Conservation (phyloP, 2,888 invertebrate species). For the Temnothorax ravouxi region DNA sequence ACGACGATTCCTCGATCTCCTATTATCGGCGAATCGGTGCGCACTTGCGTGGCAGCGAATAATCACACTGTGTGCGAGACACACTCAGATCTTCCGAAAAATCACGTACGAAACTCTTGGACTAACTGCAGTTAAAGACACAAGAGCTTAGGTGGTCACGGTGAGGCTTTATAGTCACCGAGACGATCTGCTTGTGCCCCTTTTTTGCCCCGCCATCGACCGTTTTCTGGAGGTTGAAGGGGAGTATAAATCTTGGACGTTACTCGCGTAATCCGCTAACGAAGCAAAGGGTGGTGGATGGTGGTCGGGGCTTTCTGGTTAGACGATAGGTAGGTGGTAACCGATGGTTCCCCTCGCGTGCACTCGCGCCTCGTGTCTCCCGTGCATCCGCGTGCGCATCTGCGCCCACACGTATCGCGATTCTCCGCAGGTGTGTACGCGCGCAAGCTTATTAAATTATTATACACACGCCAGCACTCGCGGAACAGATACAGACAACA, state of each 20-base stretch:
- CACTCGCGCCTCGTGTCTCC: slow-evolving; percentile 13
- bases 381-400: slow-evolving; percentile 55
- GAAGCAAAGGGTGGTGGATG: slow-evolving; percentile 56
- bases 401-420: slow-evolving; percentile 38
- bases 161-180: slow-evolving; percentile 73
- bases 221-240: slow-evolving; percentile 66
- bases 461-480: background rate
- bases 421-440: background rate
- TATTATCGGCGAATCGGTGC: background rate
- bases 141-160: slow-evolving; percentile 61
- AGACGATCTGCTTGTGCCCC: slow-evolving; percentile 68
- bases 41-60: slow-evolving; percentile 27
- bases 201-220: slow-evolving; percentile 72
- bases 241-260: slow-evolving; percentile 67
- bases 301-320: slow-evolving; percentile 46
- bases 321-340: slow-evolving; percentile 53
- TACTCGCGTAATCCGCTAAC: slow-evolving; percentile 66
- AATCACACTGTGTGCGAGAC: slow-evolving; percentile 23
- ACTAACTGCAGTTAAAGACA: slow-evolving; percentile 63
- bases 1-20: background rate
- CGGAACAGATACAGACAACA: background rate
- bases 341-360: slow-evolving; percentile 29
- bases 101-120: slow-evolving; percentile 61
- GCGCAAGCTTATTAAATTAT: slow-evolving; percentile 18
- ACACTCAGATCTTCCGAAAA: slow-evolving; percentile 48